Percentiles rank a stretch among this genome's conserved stretches.
phyloP scores from a whole-genome alignment of 2,113 vertebrate species.

The Spermophilus dauricus region DNA sequence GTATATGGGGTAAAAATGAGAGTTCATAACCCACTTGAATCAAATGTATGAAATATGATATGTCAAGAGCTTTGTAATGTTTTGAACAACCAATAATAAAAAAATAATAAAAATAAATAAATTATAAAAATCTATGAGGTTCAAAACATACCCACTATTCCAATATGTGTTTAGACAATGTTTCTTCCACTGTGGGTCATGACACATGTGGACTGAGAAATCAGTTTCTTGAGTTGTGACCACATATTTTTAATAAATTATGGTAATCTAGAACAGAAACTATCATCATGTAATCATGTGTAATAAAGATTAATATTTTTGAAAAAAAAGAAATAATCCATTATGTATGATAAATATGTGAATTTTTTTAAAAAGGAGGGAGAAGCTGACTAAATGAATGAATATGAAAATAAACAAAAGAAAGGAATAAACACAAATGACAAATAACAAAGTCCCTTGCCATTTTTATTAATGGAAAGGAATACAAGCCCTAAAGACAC shows the following conservation, averaged over 20 bases:
- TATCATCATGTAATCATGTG: neutral
- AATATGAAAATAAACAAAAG: constrained; percentile 25
- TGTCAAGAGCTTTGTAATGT: too few relatives aligned
- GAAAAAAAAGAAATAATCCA: neutral
- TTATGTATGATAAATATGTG: neutral
- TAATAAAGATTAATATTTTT: neutral
- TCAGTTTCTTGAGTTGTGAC: neutral
- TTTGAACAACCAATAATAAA: too few relatives aligned
- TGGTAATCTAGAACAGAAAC: neutral
- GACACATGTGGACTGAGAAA: neutral
- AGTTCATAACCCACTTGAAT: too few relatives aligned
- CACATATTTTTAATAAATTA: neutral
- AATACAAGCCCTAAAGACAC: neutral
- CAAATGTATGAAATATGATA: too few relatives aligned
- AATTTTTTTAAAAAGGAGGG: neutral
- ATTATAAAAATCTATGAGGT: neutral
- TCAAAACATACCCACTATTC: neutral
- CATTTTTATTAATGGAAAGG: neutral
- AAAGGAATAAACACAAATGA: neutral
- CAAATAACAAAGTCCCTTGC: neutral
- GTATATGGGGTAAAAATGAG: too few relatives aligned
- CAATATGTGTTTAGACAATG: too few relatives aligned
- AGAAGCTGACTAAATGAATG: neutral
- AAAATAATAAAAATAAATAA: neutral
- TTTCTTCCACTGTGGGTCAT: neutral